Evolutionary conservation across 2,113 vertebrate species (phyloP), one percentile per base, ranked within the genome.

Genomic region (Callopanchax toddi): DNA sequence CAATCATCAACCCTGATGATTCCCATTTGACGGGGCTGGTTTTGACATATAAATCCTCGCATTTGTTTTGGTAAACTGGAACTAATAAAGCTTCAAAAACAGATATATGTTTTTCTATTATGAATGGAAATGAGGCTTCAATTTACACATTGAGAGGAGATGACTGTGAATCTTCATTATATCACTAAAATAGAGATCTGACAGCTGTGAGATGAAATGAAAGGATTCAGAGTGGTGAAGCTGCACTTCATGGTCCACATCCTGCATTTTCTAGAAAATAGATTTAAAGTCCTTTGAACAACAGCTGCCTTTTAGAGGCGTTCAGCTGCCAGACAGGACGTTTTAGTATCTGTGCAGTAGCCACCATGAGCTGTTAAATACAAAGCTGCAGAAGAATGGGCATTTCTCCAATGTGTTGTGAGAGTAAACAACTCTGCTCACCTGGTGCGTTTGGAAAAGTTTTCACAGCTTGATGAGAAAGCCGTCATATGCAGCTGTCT

Each of bases 341-440:
- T 40, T 54, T 22, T 18, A 20, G 5, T 60, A 46, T 40, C 21
- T 52, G 26, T 56, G 29, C 34, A 55, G 46, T 23, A 25, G 26
- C 16, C 21, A n/a, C n/a, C n/a, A n/a, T n/a, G n/a, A n/a, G n/a
- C n/a, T n/a, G 13, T 56, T 25, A 10, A 44, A 49, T 55, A 9
- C 55, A 1, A 51, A 44, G 44, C 60, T 50, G 74, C 29, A 13
- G 45, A 60, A 49, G 20, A 13, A 48, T 37, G 10, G 26, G 11
- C 12, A 46, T 5, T 36, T 16, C n/a, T 70, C n/a, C 16, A 51
- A 25, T 5, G 40, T 39, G 12, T 36, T 61, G 44, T 46, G 21
- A 26, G 25, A 22, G n/a, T 32, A 50, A 67, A 71, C 50, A 70
- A 37, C 37, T 64, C 13, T 42, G 25, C 54, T 59, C 44, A 32